Evolutionary conservation across 2,888 invertebrate genomes (phyloP).

Genomic region (Hemithea aestivaria): DNA sequence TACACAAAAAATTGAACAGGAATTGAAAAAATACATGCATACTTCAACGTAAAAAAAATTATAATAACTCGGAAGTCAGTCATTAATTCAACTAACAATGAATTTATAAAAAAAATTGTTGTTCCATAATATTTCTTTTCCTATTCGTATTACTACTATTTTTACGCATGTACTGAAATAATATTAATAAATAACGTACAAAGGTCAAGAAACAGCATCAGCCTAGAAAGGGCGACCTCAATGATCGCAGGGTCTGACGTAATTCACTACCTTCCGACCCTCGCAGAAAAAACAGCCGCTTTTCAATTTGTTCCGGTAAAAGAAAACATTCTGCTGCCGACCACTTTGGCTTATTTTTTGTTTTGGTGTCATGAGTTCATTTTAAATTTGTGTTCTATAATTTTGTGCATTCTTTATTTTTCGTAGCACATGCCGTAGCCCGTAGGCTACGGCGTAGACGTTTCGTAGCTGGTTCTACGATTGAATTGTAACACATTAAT

Average conservation of each 20-base stretch:
- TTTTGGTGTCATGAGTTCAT: constrained; percentile 27
- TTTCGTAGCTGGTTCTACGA: background rate
- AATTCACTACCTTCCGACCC: constrained; percentile 42
- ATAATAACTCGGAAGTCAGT: no score
- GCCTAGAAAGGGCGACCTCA: constrained; percentile 30
- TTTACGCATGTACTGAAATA: no score
- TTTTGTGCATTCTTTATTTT: constrained; percentile 1
- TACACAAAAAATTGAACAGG: no score
- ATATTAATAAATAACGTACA: no score
- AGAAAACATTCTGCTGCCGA: constrained; percentile 53
- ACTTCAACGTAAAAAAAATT: no score
- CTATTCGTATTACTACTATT: no score
- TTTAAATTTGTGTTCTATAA: constrained; percentile 9
- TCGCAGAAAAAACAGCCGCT: constrained; percentile 41
- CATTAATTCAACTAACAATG: no score
- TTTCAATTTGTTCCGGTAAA: constrained; percentile 55
- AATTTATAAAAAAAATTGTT: no score
- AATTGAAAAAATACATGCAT: no score
- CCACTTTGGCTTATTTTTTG: constrained; percentile 41
- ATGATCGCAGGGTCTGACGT: constrained; percentile 34
- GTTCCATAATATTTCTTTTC: no score
- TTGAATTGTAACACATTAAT: no score
- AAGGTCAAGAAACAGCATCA: constrained; percentile 18
- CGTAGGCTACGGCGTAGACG: constrained; percentile 1
- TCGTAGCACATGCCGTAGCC: no score